Evolutionary conservation across 2,888 invertebrate species (phyloP).

Genomic region (Eupithecia abbreviata): DNA sequence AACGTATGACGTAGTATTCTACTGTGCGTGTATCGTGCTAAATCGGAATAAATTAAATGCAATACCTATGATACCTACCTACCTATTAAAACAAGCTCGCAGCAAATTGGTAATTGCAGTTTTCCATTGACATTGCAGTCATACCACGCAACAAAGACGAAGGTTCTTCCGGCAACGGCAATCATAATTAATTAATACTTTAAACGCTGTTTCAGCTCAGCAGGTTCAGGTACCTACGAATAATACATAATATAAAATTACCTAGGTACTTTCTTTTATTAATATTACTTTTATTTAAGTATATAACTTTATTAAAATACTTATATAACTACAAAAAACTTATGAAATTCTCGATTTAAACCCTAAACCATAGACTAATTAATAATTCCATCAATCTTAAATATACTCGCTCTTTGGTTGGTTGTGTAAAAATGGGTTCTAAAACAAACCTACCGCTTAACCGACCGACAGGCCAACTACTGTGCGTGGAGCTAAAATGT

Average conservation of each 20-base stretch:
- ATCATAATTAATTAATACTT: slow-evolving; percentile 41
- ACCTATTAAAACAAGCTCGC: slow-evolving; percentile 22
- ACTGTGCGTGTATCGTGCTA: neutral
- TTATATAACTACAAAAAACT: neutral
- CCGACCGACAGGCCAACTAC: no score
- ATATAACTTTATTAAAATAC: slow-evolving; percentile 9
- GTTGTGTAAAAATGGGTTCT: no score
- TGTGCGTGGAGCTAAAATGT: no score
- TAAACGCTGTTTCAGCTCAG: slow-evolving; percentile 20
- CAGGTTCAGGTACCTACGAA: neutral
- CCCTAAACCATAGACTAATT: no score
- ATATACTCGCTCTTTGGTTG: no score
- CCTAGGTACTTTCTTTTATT: neutral
- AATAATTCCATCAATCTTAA: no score
- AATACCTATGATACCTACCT: slow-evolving; percentile 4
- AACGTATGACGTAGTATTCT: neutral
- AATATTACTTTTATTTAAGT: no score
- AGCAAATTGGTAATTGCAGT: slow-evolving; percentile 46
- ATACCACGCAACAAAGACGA: slow-evolving; percentile 65
- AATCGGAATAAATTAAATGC: slow-evolving; percentile 6
- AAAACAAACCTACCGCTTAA: no score
- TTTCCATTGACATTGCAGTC: slow-evolving; percentile 59
- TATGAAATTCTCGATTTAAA: neutral
- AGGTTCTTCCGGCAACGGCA: slow-evolving; percentile 71
- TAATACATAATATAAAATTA: neutral